A percentile compares a stretch with the other conserved stretches of the same genome.
These are phyloP conservation scores for Petrolisthes manimaculis DNA, from an alignment of 2,888 invertebrate species.

Conservation along the genomic window DNA sequence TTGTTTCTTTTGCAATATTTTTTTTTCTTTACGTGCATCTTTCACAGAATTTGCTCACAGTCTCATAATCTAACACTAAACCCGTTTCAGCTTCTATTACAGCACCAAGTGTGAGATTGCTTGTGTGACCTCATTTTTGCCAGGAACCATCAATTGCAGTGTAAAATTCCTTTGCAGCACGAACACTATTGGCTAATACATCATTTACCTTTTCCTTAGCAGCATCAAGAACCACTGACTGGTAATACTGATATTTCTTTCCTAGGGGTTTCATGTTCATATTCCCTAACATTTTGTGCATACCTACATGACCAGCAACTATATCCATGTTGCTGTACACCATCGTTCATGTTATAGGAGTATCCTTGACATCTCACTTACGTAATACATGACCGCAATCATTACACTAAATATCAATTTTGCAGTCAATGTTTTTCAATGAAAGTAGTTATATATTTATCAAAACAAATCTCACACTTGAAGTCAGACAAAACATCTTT, in stretches of 20 bases:
- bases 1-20: not conserved
- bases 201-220: not conserved
- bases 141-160: conserved; percentile 23
- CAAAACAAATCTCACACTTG: not conserved
- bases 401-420: not conserved
- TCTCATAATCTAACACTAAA: conserved; percentile 26
- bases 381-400: not conserved
- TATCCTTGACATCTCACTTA: conserved; percentile 20
- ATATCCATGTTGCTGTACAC: conserved; percentile 19
- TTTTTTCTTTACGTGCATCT: not conserved
- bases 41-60: conserved; percentile 29
- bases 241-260: conserved; percentile 3
- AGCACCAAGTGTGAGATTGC: conserved; percentile 20
- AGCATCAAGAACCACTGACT: conserved; percentile 4
- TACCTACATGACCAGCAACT: conserved; percentile 13
- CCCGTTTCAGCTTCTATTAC: conserved; percentile 26
- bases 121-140: conserved; percentile 31
- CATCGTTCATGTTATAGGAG: conserved; percentile 22
- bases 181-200: not conserved
- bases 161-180: conserved; percentile 6
- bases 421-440: not conserved
- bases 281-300: conserved; percentile 24
- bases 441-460: not conserved
- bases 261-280: conserved; percentile 25
- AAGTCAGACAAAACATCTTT: not conserved